Evolutionary conservation across 2,797 vertebrate species (phyloP).

Genomic region (Sebastes minor): DNA sequence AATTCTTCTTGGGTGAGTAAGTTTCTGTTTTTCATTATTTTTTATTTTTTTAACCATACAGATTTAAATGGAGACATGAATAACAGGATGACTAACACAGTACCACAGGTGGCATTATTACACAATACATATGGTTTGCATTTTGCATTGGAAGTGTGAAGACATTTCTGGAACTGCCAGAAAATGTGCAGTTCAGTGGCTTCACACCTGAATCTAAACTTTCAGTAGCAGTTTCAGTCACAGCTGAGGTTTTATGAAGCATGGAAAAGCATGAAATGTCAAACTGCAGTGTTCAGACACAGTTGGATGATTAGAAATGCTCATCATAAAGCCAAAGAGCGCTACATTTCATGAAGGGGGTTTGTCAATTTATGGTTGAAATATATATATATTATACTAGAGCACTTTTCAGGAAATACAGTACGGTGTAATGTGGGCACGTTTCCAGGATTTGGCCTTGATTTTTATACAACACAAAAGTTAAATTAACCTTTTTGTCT

Average conservation of each 20-base stretch:
- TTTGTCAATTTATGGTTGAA: not conserved
- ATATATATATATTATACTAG: not conserved
- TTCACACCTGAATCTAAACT: constrained; percentile 42
- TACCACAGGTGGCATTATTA: not conserved
- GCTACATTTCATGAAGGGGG: not conserved
- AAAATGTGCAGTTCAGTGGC: constrained; percentile 7
- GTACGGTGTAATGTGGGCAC: not conserved
- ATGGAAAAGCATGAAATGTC: constrained; percentile 9
- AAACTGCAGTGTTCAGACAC: not conserved
- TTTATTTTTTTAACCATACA: not conserved
- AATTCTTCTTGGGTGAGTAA: not conserved
- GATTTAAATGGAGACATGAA: not conserved
- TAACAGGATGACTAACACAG: not conserved
- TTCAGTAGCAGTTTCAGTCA: constrained; percentile 69
- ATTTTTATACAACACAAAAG: not conserved
- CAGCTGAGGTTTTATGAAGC: constrained; percentile 28
- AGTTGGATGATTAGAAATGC: not conserved
- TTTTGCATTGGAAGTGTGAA: constrained; percentile 11
- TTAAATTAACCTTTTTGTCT: not conserved
- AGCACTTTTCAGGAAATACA: not conserved
- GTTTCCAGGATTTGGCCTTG: not conserved
- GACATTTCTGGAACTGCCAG: constrained; percentile 18
- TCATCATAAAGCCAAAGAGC: not conserved
- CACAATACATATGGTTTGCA: not conserved
- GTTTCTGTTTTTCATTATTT: not conserved